A percentile compares a stretch with the other conserved stretches of the same genome.
Conservation (phyloP, 1,140 invertebrate species). For the Daktulosphaira vitifoliae region DNA sequence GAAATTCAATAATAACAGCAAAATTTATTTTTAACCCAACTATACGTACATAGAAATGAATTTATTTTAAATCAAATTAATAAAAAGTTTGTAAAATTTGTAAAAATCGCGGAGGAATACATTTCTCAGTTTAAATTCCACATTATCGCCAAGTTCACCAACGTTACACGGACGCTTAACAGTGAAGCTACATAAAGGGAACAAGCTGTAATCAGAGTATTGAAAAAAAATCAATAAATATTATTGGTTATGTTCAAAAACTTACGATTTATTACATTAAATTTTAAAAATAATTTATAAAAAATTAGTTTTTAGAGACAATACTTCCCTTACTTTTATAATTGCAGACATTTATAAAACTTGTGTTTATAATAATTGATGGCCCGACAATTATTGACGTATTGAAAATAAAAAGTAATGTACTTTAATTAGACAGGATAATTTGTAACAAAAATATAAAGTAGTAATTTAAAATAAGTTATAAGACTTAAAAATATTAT, state of each 20-base stretch:
- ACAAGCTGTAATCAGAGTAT: background rate
- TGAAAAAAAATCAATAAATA: slow-evolving; percentile 22
- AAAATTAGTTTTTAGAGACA: too few species aligned
- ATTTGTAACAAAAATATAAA: too few species aligned
- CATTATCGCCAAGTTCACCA: slow-evolving; percentile 25
- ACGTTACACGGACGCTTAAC: slow-evolving; percentile 1
- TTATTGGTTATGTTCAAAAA: slow-evolving; percentile 22
- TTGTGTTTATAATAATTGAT: too few species aligned
- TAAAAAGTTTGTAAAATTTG: slow-evolving; percentile 10
- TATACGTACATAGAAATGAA: background rate
- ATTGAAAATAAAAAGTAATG: too few species aligned
- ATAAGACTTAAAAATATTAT: too few species aligned
- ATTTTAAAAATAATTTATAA: too few species aligned
- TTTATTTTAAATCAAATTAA: background rate
- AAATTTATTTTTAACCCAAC: background rate
- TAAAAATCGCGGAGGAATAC: slow-evolving; percentile 34
- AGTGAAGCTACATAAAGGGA: background rate
- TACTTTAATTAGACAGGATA: too few species aligned
- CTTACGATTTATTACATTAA: too few species aligned
- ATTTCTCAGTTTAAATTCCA: slow-evolving; percentile 34
- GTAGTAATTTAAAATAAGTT: too few species aligned
- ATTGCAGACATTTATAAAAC: too few species aligned
- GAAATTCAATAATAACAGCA: background rate
- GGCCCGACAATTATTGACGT: too few species aligned
- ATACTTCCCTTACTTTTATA: too few species aligned